Conservation (phyloP, 2,797 vertebrate genomes). For the Peromyscus eremicus region DNA sequence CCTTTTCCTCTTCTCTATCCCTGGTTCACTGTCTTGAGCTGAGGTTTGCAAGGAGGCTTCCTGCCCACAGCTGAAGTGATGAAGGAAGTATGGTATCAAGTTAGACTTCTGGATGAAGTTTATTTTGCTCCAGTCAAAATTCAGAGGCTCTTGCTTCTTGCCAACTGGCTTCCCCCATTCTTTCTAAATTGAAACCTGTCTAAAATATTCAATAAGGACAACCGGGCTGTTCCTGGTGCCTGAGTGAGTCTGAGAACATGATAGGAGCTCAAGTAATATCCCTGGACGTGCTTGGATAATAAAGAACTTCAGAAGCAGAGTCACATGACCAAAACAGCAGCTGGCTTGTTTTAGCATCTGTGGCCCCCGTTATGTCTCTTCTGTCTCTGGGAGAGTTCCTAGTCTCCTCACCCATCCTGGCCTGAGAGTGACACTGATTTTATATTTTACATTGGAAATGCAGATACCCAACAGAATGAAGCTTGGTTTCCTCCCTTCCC, state of each 20-base stretch:
- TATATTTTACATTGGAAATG: background rate
- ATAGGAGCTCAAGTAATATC: background rate
- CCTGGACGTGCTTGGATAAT: background rate
- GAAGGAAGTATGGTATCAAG: too few species aligned
- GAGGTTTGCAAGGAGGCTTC: background rate
- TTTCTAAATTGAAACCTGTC: background rate
- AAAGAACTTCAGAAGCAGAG: background rate
- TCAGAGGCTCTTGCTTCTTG: background rate
- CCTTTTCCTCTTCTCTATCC: background rate
- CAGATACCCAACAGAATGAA: too few species aligned
- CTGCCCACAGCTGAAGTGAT: background rate
- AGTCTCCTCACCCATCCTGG: too few species aligned
- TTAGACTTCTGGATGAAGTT: background rate
- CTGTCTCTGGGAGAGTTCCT: background rate
- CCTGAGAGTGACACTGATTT: background rate
- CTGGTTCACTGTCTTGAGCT: background rate
- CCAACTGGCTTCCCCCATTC: background rate
- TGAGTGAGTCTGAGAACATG: background rate
- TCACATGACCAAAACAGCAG: background rate
- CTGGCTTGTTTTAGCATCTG: too few species aligned
- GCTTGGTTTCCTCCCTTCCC: background rate
- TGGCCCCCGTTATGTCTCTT: background rate
- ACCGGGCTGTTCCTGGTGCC: fast-evolving
- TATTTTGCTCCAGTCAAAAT: background rate
- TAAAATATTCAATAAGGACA: background rate